Base-by-base conservation (phyloP, 2,888 invertebrate genomes). In the Cataglyphis rosenhaueri region DNA sequence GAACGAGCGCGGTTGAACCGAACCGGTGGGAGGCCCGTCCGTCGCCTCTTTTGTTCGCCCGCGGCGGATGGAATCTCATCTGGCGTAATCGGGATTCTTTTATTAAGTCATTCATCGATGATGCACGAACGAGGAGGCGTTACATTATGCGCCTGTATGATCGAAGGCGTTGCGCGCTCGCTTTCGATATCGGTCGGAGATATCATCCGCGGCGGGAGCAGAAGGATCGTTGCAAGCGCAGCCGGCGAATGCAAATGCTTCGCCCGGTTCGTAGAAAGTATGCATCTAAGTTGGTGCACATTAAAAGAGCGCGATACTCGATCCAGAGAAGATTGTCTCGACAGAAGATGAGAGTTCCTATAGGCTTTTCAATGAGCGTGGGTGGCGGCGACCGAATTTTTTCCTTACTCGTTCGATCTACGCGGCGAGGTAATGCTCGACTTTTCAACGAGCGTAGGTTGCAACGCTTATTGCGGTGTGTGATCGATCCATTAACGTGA, bases 31-130 rank as follows among this genome's bases (percentile, higher is more conserved):
- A 82, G 83, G 64, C 73, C 81, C 83, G 79, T 70, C 82, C 86
- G 83, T 74, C 84, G 86, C 62, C 83, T 81, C 85, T 86, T 86
- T 89, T 89, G 86, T 88, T 89, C 89, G 78, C 82, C 87, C 83
- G 84, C 87, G 86, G 84, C 84, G 83, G 82, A 83, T 85, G 89
- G 88, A 88, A 89, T 89, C 88, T 81, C 88, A 71, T 68, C 71
- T 89, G 89, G 83, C 88, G 89, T 88, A 89, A 89, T 86, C 89
- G 89, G 62, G 81, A 89, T 87, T 89, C 89, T 89, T 89, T 89
- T 89, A 89, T 89, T 88, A 89, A 89, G 89, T 89, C 89, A 89
- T 89, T 87, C 89, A 74, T 21, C 82, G 87, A 89, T 89, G 89
- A 89, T 88, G 88, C 87, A 85, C 88, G 81, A 83, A 64, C 71